phyloP scores from a whole-genome alignment of 2,113 vertebrate genomes.

The Camarhynchus parvulus region DNA sequence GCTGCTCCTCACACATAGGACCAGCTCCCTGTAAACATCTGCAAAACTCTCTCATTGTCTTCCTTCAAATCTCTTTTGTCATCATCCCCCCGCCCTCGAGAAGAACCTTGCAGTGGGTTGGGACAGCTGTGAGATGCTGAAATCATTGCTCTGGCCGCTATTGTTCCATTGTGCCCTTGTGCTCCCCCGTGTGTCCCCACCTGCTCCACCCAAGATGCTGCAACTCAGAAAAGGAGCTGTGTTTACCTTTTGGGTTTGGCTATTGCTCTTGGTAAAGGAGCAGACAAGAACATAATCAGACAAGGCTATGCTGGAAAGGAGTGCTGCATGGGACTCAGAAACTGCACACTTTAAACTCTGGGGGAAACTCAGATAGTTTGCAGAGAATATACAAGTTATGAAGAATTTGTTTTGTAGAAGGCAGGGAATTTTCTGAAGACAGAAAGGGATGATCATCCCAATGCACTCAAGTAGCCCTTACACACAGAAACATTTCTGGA shows the following conservation, averaged over 20 bases:
- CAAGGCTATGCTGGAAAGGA: not conserved
- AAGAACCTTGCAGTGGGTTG: not conserved
- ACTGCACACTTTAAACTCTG: not conserved
- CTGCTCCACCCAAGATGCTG: not conserved
- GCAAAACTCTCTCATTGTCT: slow-evolving; percentile 49
- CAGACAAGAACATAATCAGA: not conserved
- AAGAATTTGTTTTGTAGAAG: not conserved
- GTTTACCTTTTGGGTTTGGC: not conserved
- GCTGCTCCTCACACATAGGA: slow-evolving; percentile 40
- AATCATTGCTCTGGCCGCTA: slow-evolving; percentile 18
- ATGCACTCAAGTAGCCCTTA: not conserved
- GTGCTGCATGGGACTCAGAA: not conserved
- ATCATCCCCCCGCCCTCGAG: not conserved
- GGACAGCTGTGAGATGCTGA: slow-evolving; percentile 25
- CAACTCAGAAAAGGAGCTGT: accelerated
- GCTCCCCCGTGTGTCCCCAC: not conserved
- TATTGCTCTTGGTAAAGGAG: accelerated
- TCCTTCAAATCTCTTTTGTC: slow-evolving; percentile 53
- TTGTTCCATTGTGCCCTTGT: slow-evolving; percentile 48
- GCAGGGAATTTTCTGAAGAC: not conserved
- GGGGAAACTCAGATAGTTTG: not conserved
- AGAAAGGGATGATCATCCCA: not conserved
- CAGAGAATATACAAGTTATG: not conserved
- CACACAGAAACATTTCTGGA: not conserved
- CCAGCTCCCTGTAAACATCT: slow-evolving; percentile 56